These are phyloP conservation scores for Mayetiola destructor DNA, from an alignment of 2,888 invertebrate species.

Conservation along the genomic window DNA sequence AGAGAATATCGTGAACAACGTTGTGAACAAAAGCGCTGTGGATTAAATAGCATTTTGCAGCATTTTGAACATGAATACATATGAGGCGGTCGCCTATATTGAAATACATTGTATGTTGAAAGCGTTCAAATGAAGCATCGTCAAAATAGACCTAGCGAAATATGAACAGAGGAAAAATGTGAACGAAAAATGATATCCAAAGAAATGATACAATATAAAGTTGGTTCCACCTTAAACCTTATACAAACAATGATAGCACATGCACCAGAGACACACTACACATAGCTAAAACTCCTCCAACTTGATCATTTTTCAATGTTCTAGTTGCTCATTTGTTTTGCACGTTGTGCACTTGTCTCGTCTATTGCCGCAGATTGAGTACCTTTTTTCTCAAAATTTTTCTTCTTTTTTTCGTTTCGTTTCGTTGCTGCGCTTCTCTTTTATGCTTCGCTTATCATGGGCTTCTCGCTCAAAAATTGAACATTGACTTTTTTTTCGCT, in stretches of 20 bases:
- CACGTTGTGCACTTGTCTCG: not conserved
- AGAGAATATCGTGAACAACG: not conserved
- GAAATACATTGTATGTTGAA: not conserved
- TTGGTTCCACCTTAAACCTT: too few relatives aligned
- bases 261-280: not conserved
- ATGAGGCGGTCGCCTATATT: not conserved
- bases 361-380: not conserved
- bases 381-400: too few relatives aligned
- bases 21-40: not conserved
- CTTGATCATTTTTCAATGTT: constrained; percentile 8
- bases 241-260: not conserved
- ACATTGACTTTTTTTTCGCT: too few relatives aligned
- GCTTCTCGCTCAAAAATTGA: too few relatives aligned
- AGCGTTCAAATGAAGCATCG: not conserved
- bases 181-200: not conserved
- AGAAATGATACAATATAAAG: too few relatives aligned
- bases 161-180: not conserved
- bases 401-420: not conserved
- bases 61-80: not conserved
- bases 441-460: too few relatives aligned
- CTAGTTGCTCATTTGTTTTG: constrained; percentile 8
- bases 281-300: too few relatives aligned
- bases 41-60: not conserved
- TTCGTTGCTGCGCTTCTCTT: too few relatives aligned
- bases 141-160: not conserved